A percentile compares a stretch with the other conserved stretches of the same genome.
Evolutionary conservation across 2,797 vertebrate genomes (phyloP).

Genomic region (Ptychobarbus kaznakovi): DNA sequence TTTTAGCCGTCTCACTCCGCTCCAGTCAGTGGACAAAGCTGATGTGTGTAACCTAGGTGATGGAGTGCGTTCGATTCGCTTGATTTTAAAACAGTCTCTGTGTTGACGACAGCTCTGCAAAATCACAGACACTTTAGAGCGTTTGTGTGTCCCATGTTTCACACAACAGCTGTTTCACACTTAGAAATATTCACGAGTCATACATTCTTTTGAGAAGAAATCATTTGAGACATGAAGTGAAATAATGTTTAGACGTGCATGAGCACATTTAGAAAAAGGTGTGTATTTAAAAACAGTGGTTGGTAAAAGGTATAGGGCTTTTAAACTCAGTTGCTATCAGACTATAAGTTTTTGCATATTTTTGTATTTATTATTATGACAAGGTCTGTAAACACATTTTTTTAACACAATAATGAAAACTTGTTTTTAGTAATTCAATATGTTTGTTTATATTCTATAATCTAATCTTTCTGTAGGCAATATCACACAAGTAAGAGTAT

Average conservation of each 20-base stretch:
- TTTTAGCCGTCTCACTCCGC: conserved; percentile 33
- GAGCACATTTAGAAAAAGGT: conserved; percentile 12
- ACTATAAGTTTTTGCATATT: neutral
- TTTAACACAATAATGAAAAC: neutral
- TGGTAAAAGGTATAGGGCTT: neutral
- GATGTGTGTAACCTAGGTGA: conserved; percentile 56
- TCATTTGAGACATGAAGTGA: conserved; percentile 2
- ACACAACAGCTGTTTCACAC: conserved; percentile 21
- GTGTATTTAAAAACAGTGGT: neutral
- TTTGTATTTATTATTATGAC: no score
- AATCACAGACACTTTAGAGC: conserved; percentile 20
- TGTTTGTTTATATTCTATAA: neutral
- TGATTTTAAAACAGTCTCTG: conserved; percentile 15
- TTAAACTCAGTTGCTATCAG: neutral
- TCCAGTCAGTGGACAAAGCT: conserved; percentile 20
- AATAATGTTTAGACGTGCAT: neutral
- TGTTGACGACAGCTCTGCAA: conserved; percentile 29
- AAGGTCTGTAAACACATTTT: neutral
- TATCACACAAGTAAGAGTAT: neutral
- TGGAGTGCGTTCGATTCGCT: neutral
- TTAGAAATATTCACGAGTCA: conserved; percentile 4
- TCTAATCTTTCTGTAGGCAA: neutral
- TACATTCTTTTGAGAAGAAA: neutral
- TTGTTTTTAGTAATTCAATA: neutral
- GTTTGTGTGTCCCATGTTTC: neutral